Conservation (phyloP, 2,797 vertebrate genomes). For the Peromyscus attwateri region DNA sequence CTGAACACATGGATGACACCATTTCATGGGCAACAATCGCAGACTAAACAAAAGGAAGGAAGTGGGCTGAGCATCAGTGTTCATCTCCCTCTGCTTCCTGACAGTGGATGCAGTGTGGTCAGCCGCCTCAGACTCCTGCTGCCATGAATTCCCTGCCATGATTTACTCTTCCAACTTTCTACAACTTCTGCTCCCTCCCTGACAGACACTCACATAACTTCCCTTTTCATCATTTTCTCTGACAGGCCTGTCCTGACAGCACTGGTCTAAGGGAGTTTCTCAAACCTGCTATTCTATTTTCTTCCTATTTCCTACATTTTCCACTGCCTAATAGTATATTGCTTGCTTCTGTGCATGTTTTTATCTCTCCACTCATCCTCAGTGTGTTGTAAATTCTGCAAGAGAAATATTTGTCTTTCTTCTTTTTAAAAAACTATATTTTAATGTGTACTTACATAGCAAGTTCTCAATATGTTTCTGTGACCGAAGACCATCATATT, state of each 20-base stretch:
- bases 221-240: slow-evolving; percentile 7
- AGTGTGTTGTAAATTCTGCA: neutral
- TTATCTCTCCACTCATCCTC: neutral
- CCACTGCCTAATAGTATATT: neutral
- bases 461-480: slow-evolving; percentile 40
- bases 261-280: neutral
- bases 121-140: neutral
- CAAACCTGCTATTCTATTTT: neutral
- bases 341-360: neutral
- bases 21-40: too few relatives aligned
- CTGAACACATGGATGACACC: neutral
- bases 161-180: neutral
- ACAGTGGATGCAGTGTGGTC: neutral
- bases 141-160: neutral
- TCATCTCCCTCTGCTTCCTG: neutral
- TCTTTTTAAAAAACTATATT: neutral
- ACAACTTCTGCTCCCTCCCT: neutral
- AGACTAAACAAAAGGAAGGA: neutral
- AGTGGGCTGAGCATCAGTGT: neutral
- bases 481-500: neutral
- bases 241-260: neutral
- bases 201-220: neutral
- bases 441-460: neutral
- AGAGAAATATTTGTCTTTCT: neutral
- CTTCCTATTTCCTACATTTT: neutral